Conservation (phyloP, 2,888 invertebrate genomes). For the Philhelius pedissequus region DNA sequence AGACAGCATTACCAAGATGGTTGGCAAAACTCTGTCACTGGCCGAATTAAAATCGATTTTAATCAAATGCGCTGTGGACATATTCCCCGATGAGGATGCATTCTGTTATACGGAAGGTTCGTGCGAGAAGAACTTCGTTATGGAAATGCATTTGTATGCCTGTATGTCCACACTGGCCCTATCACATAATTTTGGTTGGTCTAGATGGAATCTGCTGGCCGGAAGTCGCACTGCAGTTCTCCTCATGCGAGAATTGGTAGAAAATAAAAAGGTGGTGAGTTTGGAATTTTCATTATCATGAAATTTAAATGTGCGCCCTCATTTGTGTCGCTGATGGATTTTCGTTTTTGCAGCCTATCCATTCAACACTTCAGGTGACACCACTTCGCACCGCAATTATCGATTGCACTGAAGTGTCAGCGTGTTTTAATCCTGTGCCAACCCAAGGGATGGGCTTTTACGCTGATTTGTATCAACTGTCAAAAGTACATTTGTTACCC, state of each 20-base stretch:
- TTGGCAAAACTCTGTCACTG: constrained; percentile 75
- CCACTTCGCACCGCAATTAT: constrained; percentile 85
- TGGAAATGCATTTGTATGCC: constrained; percentile 87
- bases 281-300: constrained; percentile 23
- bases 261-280: constrained; percentile 76
- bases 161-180: constrained; percentile 87
- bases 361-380: constrained; percentile 81
- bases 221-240: constrained; percentile 78
- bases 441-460: constrained; percentile 81
- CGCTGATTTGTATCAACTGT: constrained; percentile 86
- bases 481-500: constrained; percentile 81
- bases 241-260: constrained; percentile 76
- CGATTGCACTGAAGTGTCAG: constrained; percentile 87
- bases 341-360: constrained; percentile 74
- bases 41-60: constrained; percentile 75
- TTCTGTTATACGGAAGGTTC: constrained; percentile 85
- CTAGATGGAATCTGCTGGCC: constrained; percentile 84
- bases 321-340: not conserved
- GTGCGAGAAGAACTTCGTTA: constrained; percentile 85
- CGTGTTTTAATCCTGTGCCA: constrained; percentile 82
- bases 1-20: constrained; percentile 75
- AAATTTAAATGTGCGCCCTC: constrained; percentile 7
- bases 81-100: constrained; percentile 90
- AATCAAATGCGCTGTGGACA: constrained; percentile 86
- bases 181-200: constrained; percentile 90